A percentile compares a stretch with the other conserved stretches of the same genome.
Evolutionary conservation across 2,113 vertebrate genomes (phyloP).

Genomic region (Caloenas nicobarica): DNA sequence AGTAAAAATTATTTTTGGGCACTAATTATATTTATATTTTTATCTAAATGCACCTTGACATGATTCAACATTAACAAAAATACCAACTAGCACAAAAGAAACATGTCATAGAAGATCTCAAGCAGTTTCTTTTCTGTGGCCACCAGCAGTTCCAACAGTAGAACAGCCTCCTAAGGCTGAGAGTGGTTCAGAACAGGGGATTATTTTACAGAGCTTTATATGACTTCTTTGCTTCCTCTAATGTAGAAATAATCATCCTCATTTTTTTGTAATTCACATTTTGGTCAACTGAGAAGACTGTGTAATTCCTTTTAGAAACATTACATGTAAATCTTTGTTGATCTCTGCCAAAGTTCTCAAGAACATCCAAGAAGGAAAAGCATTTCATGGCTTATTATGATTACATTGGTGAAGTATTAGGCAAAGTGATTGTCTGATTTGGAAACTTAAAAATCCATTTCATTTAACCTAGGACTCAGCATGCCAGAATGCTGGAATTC

Average conservation of each 20-base stretch:
- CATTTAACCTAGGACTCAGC: neutral
- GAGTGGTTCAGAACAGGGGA: neutral
- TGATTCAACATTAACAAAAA: neutral
- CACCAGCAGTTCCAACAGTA: neutral
- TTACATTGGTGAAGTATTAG: neutral
- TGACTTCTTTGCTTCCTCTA: neutral
- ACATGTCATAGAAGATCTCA: accelerated
- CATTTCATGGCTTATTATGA: neutral
- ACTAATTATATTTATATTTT: neutral
- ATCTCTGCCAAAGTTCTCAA: neutral
- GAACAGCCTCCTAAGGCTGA: neutral
- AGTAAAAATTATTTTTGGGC: neutral
- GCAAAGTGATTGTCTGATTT: neutral
- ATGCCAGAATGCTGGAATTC: neutral
- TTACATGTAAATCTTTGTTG: neutral
- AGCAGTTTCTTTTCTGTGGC: neutral
- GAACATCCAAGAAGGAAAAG: neutral
- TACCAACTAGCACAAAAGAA: neutral
- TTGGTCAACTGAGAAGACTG: neutral
- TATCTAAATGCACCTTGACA: neutral
- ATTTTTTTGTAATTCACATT: neutral
- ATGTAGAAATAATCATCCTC: neutral
- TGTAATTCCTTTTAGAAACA: neutral
- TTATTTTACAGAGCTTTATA: neutral
- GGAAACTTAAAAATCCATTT: neutral